Conservation (phyloP, 2,797 vertebrate species). For the Gallinago nigripennis region DNA sequence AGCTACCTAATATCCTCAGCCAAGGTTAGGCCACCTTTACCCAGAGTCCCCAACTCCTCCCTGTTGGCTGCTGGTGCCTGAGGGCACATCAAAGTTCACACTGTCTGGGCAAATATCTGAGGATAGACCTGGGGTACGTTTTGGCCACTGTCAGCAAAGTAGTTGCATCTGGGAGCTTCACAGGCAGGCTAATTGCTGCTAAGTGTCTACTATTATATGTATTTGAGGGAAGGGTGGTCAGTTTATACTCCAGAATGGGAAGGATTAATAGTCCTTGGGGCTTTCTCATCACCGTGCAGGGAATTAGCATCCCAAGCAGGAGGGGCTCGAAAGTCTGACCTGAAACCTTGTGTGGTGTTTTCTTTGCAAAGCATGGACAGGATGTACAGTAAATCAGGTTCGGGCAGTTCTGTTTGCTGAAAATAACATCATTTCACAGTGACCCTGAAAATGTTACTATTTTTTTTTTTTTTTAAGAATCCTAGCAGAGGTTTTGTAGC, state of each 20-base stretch:
- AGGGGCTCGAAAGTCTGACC: not conserved
- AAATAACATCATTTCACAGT: slow-evolving; percentile 22
- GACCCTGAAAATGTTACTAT: slow-evolving; percentile 16
- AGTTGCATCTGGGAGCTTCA: not conserved
- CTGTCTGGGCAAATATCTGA: not conserved
- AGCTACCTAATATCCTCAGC: not conserved
- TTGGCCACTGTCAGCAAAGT: not conserved
- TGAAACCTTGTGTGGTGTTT: slow-evolving; percentile 9
- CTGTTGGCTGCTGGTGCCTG: not conserved
- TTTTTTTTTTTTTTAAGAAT: not conserved
- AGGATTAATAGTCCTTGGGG: not conserved
- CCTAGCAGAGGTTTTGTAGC: not conserved
- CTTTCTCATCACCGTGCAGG: not conserved
- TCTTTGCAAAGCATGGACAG: not conserved
- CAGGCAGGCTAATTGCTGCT: not conserved
- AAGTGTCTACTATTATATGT: not conserved
- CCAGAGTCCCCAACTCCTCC: not conserved
- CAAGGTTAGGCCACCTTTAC: not conserved
- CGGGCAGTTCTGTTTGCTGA: slow-evolving; percentile 20
- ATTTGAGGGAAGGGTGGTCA: not conserved
- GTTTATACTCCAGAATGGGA: not conserved
- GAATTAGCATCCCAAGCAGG: not conserved
- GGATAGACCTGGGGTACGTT: not conserved
- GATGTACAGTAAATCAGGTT: slow-evolving; percentile 8
- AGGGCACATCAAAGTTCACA: not conserved